Percentiles rank a stretch among this genome's conserved stretches.
These are phyloP conservation scores for Taenaris catops DNA, from an alignment of 2,888 invertebrate species.

Conservation along the genomic window DNA sequence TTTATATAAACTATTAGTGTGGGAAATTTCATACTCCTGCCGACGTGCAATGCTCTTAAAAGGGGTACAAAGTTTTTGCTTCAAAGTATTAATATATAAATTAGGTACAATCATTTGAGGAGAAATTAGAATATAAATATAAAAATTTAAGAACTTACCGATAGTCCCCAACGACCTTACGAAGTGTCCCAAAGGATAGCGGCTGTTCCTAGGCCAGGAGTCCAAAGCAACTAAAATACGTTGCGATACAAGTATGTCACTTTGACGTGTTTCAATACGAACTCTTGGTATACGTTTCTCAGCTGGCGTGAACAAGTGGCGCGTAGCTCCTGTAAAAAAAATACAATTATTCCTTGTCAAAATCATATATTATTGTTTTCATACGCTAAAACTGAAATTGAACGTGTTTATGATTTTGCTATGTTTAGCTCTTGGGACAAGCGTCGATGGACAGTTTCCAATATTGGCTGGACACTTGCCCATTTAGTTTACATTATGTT, in stretches of 20 bases:
- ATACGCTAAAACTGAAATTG: neutral
- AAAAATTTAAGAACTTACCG: too few relatives aligned
- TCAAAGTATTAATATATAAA: too few relatives aligned
- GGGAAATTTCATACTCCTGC: too few relatives aligned
- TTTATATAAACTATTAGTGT: too few relatives aligned
- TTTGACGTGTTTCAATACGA: slow-evolving; percentile 96
- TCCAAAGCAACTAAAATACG: slow-evolving; percentile 97
- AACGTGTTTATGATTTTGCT: neutral
- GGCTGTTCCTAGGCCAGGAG: slow-evolving; percentile 95
- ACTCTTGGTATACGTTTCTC: slow-evolving; percentile 97
- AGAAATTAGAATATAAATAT: too few relatives aligned
- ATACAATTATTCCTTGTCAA: neutral
- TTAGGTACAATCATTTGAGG: too few relatives aligned
- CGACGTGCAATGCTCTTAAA: too few relatives aligned
- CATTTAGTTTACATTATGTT: neutral
- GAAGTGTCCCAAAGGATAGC: slow-evolving; percentile 97
- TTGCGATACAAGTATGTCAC: slow-evolving; percentile 88
- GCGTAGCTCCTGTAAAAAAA: slow-evolving; percentile 65
- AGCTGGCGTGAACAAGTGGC: slow-evolving; percentile 96
- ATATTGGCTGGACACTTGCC: slow-evolving; percentile 9
- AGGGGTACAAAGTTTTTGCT: too few relatives aligned
- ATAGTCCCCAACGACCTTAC: slow-evolving; percentile 94
- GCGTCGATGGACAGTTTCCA: slow-evolving; percentile 4
- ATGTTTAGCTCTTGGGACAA: neutral
- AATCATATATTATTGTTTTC: too few relatives aligned